These are phyloP conservation scores for Petrolisthes cinctipes DNA, from an alignment of 2,888 invertebrate species.

Conservation along the genomic window DNA sequence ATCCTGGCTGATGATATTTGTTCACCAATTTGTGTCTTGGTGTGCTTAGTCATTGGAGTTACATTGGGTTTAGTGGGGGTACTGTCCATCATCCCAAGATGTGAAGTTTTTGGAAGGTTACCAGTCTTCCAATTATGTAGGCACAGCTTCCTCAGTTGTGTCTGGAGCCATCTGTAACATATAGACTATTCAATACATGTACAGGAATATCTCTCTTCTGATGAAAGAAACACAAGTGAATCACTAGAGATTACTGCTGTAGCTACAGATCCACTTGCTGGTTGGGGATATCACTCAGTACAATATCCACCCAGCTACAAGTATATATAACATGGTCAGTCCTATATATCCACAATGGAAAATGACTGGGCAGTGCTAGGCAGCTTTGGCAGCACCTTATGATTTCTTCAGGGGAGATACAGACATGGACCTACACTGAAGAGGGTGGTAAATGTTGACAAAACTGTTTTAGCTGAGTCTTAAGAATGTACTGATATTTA, in stretches of 20 bases:
- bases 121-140: slow-evolving; percentile 58
- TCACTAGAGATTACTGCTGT: too few species aligned
- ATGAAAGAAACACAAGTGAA: too few species aligned
- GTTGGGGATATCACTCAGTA: too few species aligned
- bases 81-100: slow-evolving; percentile 2
- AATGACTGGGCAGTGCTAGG: too few species aligned
- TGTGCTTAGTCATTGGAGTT: neutral
- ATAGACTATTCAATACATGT: too few species aligned
- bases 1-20: neutral
- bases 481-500: neutral
- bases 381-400: too few species aligned
- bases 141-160: slow-evolving; percentile 56
- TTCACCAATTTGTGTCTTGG: neutral
- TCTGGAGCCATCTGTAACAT: slow-evolving; percentile 57
- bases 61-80: neutral
- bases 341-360: too few species aligned
- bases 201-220: too few species aligned
- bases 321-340: too few species aligned
- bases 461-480: too few species aligned
- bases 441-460: neutral
- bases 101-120: slow-evolving; percentile 43
- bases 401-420: neutral
- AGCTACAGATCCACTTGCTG: too few species aligned
- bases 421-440: neutral
- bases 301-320: too few species aligned